Conservation (phyloP, 2,888 invertebrate genomes). For the Agrotis exclamationis region DNA sequence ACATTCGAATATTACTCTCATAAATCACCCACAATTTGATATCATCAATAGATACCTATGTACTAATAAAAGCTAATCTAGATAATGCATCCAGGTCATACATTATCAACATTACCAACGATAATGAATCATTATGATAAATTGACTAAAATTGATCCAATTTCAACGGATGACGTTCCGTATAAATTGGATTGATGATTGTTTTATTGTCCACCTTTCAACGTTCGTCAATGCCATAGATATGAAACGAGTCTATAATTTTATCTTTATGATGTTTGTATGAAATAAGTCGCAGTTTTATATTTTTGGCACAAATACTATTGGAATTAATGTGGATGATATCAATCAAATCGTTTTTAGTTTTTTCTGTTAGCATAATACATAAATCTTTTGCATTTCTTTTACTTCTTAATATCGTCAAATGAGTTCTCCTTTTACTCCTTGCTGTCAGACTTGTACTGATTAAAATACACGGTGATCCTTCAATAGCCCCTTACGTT, state of each 20-base stretch:
- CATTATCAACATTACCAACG: slow-evolving; percentile 52
- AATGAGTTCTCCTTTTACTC: too few relatives aligned
- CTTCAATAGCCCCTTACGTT: too few relatives aligned
- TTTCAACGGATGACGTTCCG: slow-evolving; percentile 53
- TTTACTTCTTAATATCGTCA: too few relatives aligned
- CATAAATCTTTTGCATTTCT: neutral
- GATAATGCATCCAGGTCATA: slow-evolving; percentile 59
- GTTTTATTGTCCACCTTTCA: slow-evolving; percentile 50
- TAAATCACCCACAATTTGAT: slow-evolving; percentile 50
- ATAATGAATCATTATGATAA: slow-evolving; percentile 62
- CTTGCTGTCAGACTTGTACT: too few relatives aligned
- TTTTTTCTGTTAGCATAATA: neutral
- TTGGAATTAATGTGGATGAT: slow-evolving; percentile 3
- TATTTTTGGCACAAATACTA: slow-evolving; percentile 23
- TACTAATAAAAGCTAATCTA: slow-evolving; percentile 59
- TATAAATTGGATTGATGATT: slow-evolving; percentile 51
- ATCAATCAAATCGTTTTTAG: neutral
- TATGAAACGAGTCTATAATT: slow-evolving; percentile 30
- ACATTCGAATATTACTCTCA: slow-evolving; percentile 40
- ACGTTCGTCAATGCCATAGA: slow-evolving; percentile 46
- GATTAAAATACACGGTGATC: too few relatives aligned
- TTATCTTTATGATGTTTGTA: slow-evolving; percentile 34
- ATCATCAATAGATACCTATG: slow-evolving; percentile 38
- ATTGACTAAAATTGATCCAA: slow-evolving; percentile 57
- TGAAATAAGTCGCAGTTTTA: neutral